These are phyloP conservation scores for Leptarthrus brevirostris DNA, from an alignment of 2,888 invertebrate species.

Conservation along the genomic window DNA sequence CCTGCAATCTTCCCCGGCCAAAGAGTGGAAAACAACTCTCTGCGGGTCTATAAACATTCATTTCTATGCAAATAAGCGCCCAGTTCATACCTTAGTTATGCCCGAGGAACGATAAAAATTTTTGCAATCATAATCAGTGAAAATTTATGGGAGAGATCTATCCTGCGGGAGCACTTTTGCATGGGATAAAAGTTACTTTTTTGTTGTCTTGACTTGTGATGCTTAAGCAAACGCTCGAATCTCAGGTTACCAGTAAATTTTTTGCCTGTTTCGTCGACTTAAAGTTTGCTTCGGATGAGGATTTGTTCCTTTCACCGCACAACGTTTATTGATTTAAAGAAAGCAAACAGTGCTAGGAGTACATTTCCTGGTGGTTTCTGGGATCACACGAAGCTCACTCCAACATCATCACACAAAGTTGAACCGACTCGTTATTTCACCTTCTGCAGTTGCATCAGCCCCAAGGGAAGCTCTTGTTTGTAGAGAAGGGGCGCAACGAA, in stretches of 20 bases:
- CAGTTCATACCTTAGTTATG: conserved; percentile 42
- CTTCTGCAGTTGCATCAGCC: background rate
- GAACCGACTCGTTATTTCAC: background rate
- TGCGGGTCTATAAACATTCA: conserved; percentile 47
- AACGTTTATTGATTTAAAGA: background rate
- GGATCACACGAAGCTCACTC: background rate
- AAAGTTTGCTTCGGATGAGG: background rate
- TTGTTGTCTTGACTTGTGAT: background rate
- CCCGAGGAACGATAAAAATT: conserved; percentile 45
- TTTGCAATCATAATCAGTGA: conserved; percentile 47
- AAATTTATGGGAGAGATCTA: conserved; percentile 41
- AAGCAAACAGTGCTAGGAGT: background rate
- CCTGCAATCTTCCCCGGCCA: conserved; percentile 19
- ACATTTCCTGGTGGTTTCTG: background rate
- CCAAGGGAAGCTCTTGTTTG: background rate
- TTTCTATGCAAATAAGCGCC: conserved; percentile 47
- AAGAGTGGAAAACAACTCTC: conserved; percentile 35
- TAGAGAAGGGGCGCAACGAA: background rate
- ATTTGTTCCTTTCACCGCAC: background rate
- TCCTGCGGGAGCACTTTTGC: conserved; percentile 41
- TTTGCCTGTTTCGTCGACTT: background rate
- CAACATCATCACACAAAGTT: background rate
- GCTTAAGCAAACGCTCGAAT: conserved; percentile 30
- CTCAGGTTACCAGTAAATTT: conserved; percentile 22
- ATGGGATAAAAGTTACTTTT: conserved; percentile 9